Evolutionary conservation across 2,113 vertebrate genomes (phyloP).

Genomic region (Zosterops hypoxanthus): DNA sequence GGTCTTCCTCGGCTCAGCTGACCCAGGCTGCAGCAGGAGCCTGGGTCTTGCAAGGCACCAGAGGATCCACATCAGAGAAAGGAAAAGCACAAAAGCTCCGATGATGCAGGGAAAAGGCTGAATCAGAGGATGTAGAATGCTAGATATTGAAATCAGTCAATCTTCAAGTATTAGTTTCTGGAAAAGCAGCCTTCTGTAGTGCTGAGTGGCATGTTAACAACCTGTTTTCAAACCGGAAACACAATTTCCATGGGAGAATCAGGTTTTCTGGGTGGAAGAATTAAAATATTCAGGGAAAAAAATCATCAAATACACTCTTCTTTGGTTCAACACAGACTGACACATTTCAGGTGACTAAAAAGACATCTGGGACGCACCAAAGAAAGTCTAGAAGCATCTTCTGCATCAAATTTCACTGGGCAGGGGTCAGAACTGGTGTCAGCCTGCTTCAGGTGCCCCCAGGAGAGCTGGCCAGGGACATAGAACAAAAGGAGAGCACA

Average conservation of each 20-base stretch:
- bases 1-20: neutral
- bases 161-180: constrained; percentile 19
- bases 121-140: neutral
- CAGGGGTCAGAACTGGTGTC: neutral
- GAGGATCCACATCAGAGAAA: neutral
- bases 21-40: neutral
- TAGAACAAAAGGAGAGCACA: neutral
- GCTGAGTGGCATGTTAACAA: neutral
- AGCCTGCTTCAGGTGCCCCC: neutral
- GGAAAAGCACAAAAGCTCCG: neutral
- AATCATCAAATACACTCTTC: neutral
- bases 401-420: fast-evolving
- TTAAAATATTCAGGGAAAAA: constrained; percentile 12
- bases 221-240: constrained; percentile 6
- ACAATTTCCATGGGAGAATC: constrained; percentile 25
- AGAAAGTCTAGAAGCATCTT: neutral
- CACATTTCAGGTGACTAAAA: neutral
- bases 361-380: neutral
- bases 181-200: constrained; percentile 13
- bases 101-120: neutral
- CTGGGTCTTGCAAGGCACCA: neutral
- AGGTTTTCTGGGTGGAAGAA: neutral
- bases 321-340: neutral
- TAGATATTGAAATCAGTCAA: constrained; percentile 11
- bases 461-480: neutral